phyloP scores from a whole-genome alignment of 1,140 invertebrate genomes.

The Phortica variegata region DNA sequence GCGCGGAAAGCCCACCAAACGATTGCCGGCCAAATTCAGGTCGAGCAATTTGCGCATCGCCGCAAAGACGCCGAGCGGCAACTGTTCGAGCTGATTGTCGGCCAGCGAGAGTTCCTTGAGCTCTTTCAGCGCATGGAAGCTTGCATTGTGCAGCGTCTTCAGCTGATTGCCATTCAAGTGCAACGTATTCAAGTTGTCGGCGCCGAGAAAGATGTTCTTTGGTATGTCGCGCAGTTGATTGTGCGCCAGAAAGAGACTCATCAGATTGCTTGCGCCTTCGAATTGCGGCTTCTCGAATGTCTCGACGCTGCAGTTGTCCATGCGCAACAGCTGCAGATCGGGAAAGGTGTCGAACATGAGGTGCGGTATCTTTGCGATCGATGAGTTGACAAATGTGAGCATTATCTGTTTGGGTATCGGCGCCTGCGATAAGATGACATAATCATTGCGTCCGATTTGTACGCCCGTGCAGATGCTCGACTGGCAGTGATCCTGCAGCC shows the following conservation, averaged over 20 bases:
- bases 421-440: constrained; percentile 45
- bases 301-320: constrained; percentile 51
- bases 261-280: constrained; percentile 51
- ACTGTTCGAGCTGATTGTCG: constrained; percentile 36
- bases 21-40: constrained; percentile 44
- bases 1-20: constrained; percentile 28
- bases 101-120: constrained; percentile 40
- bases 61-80: constrained; percentile 31
- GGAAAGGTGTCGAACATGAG: constrained; percentile 52
- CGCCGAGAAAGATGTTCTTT: constrained; percentile 50
- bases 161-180: constrained; percentile 36
- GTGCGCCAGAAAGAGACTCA: constrained; percentile 41
- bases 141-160: constrained; percentile 32
- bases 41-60: constrained; percentile 41
- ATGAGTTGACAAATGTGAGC: constrained; percentile 46
- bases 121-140: constrained; percentile 46
- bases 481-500: constrained; percentile 53
- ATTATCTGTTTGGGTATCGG: constrained; percentile 39
- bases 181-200: constrained; percentile 43
- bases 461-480: constrained; percentile 37
- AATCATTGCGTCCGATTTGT: constrained; percentile 42
- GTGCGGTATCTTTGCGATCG: constrained; percentile 50
- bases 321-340: constrained; percentile 47
- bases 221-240: constrained; percentile 46
- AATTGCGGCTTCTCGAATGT: constrained; percentile 50